Evolutionary conservation across 2,113 vertebrate genomes (phyloP).

Genomic region (Podocnemis expansa): DNA sequence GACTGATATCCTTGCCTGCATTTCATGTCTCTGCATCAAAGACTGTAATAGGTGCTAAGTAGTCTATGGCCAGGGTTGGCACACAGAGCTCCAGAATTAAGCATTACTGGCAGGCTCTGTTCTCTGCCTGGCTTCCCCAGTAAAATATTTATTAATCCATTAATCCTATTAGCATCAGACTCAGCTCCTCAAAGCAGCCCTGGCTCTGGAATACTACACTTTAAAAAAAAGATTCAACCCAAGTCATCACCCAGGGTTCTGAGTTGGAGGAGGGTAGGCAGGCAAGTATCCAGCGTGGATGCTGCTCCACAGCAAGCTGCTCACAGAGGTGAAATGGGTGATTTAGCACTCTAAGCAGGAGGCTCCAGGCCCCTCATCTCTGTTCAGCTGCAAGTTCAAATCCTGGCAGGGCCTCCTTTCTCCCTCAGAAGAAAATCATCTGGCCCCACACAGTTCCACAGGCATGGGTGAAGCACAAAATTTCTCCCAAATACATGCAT

Average conservation of each 20-base stretch:
- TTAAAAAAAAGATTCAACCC: not conserved
- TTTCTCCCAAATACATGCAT: not conserved
- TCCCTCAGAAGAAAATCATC: not conserved
- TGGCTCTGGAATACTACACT: not conserved
- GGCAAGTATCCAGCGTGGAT: not conserved
- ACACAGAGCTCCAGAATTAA: constrained; percentile 28
- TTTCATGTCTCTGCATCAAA: not conserved
- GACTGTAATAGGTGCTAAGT: not conserved
- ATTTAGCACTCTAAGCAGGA: not conserved
- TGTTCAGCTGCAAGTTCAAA: not conserved
- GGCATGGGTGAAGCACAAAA: not conserved
- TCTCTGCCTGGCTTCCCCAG: not conserved
- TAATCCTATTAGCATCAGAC: constrained; percentile 30
- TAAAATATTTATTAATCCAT: constrained; percentile 73
- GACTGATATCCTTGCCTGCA: not conserved
- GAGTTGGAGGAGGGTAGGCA: not conserved
- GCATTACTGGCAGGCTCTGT: constrained; percentile 57
- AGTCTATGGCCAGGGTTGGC: constrained; percentile 8
- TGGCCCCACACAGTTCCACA: not conserved
- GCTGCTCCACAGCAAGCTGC: not conserved
- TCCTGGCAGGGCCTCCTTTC: not conserved
- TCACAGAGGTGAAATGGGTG: not conserved
- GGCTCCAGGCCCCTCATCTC: not conserved
- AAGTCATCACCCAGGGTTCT: not conserved
- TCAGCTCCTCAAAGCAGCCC: constrained; percentile 17